These are phyloP conservation scores for Lumbricus terrestris DNA, from an alignment of 2,888 invertebrate species.

Conservation along the genomic window DNA sequence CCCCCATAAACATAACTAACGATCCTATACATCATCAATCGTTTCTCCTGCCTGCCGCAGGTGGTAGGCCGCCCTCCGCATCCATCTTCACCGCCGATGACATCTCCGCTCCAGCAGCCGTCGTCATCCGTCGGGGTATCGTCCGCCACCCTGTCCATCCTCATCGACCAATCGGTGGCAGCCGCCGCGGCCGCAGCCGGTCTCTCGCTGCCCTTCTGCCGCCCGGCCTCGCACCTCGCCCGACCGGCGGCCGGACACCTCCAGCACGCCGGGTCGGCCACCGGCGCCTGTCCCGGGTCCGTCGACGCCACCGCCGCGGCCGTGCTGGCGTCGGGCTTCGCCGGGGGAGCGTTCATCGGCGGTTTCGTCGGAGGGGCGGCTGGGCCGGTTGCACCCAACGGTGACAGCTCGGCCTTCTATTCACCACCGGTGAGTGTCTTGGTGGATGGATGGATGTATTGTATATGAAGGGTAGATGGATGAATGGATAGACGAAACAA, in stretches of 20 bases:
- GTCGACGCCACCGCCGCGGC: neutral
- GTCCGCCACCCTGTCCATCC: neutral
- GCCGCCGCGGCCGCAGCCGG: neutral
- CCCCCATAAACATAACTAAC: neutral
- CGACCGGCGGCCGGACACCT: neutral
- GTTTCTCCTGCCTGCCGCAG: neutral
- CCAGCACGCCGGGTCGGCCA: neutral
- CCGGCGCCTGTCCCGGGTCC: neutral
- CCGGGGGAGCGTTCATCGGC: neutral
- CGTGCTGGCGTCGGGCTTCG: constrained; percentile 6
- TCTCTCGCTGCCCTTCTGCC: neutral
- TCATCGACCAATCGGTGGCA: neutral
- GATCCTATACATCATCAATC: no score
- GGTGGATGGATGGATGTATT: no score
- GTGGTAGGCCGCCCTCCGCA: neutral
- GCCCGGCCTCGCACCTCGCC: neutral
- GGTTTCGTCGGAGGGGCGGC: neutral
- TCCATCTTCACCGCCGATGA: neutral
- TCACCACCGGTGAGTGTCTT: neutral
- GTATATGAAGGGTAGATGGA: neutral
- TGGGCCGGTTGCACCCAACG: neutral
- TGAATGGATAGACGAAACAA: neutral
- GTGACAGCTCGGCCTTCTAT: neutral
- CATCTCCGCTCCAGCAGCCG: neutral
- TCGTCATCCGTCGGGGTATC: neutral